A percentile compares a stretch with the other conserved stretches of the same genome.
These are phyloP conservation scores for Phortica variegata DNA, from an alignment of 1,140 invertebrate genomes.

Conservation along the genomic window DNA sequence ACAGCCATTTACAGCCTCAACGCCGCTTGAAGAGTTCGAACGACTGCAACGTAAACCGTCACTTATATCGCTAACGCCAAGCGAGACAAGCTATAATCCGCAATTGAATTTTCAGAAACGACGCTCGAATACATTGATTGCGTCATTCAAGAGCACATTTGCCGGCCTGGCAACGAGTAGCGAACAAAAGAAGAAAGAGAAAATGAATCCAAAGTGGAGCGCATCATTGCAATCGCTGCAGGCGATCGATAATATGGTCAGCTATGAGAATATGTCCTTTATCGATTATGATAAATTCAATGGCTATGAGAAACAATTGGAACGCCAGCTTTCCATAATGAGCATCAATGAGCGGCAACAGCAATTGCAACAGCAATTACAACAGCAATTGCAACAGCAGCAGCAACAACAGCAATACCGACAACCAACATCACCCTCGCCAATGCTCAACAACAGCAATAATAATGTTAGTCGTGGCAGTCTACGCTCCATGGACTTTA, in stretches of 20 bases:
- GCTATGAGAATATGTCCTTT: constrained; percentile 55
- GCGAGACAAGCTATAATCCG: constrained; percentile 24
- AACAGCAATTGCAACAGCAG: constrained; percentile 16
- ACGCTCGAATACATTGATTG: constrained; percentile 42
- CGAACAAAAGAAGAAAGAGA: constrained; percentile 40
- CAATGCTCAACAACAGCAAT: constrained; percentile 11
- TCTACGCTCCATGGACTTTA: too few relatives aligned
- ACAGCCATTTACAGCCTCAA: constrained; percentile 28
- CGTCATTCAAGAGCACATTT: constrained; percentile 41
- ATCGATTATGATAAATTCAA: constrained; percentile 57
- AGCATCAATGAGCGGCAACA: constrained; percentile 35
- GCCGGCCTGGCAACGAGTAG: constrained; percentile 17
- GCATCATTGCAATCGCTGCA: constrained; percentile 53
- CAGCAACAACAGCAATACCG: constrained; percentile 5
- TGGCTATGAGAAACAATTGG: constrained; percentile 50
- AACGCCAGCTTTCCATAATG: constrained; percentile 43
- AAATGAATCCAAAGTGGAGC: constrained; percentile 54
- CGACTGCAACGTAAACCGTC: constrained; percentile 27
- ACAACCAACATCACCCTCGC: constrained; percentile 25
- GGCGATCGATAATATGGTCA: constrained; percentile 56
- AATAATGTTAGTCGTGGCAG: too few relatives aligned
- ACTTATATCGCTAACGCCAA: constrained; percentile 20
- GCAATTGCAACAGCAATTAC: constrained; percentile 16
- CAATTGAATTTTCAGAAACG: constrained; percentile 46
- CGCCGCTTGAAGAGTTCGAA: constrained; percentile 23